Conservation (phyloP, 2,113 vertebrate genomes). For the Tachycineta bicolor region DNA sequence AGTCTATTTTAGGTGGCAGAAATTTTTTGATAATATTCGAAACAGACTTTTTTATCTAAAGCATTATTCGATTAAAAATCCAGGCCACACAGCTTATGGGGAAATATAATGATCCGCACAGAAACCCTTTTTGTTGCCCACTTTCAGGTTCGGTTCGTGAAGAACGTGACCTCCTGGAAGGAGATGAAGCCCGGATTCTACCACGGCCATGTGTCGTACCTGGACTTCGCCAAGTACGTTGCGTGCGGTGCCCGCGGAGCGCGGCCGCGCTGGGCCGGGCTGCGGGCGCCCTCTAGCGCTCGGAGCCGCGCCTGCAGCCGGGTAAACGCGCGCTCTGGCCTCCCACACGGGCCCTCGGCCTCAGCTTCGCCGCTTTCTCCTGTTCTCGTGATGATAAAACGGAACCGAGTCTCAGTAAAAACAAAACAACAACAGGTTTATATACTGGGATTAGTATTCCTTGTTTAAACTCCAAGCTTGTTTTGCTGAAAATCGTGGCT, state of each 20-base stretch:
- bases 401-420: neutral
- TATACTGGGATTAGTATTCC: neutral
- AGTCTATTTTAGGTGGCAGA: neutral
- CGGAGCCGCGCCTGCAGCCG: neutral
- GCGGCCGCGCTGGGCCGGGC: neutral
- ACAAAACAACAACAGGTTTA: neutral
- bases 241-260: neutral
- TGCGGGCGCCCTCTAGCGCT: slow-evolving; percentile 73
- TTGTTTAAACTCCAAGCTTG: neutral
- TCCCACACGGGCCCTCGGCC: too few species aligned
- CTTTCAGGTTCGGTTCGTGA: slow-evolving; percentile 91
- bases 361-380: neutral
- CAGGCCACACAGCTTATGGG: neutral
- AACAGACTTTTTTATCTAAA: neutral
- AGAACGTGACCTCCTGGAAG: slow-evolving; percentile 93
- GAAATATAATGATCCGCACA: neutral
- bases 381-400: neutral
- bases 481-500: neutral
- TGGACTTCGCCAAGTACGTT: slow-evolving; percentile 95
- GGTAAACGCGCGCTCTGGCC: neutral
- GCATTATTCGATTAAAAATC: neutral
- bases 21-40: neutral
- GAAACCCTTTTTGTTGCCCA: neutral
- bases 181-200: slow-evolving; percentile 98
- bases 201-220: slow-evolving; percentile 92